Conservation (phyloP, 2,797 vertebrate species). For the Borostomias antarcticus region DNA sequence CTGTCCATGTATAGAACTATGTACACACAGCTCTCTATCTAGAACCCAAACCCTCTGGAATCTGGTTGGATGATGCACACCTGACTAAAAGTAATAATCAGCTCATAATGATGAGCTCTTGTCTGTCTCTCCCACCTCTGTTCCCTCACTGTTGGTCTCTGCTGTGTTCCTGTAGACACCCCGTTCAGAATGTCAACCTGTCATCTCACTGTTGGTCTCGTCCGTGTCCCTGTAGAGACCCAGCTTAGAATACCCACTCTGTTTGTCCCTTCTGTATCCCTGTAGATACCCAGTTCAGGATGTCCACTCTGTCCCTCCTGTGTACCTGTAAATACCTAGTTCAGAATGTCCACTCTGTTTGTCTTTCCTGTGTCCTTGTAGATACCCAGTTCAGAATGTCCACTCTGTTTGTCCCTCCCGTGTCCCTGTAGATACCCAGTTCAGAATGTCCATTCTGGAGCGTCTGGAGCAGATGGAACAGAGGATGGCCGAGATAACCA, state of each 20-base stretch:
- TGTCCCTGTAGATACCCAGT: constrained; percentile 89
- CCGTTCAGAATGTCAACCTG: too few species aligned
- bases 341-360: too few species aligned
- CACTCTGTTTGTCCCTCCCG: constrained; percentile 70
- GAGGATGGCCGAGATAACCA: constrained; percentile 98
- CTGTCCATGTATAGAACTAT: too few species aligned
- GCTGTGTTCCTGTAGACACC: too few species aligned
- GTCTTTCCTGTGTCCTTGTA: too few species aligned
- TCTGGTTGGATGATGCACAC: constrained; percentile 17
- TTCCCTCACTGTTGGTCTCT: too few species aligned
- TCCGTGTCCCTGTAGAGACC: constrained; percentile 87
- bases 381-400: constrained; percentile 99
- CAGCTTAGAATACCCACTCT: constrained; percentile 99
- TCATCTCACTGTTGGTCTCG: too few species aligned
- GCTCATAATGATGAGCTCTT: constrained; percentile 14
- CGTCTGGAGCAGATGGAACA: constrained; percentile 98
- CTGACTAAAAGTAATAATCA: constrained; percentile 8
- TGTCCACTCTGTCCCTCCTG: too few species aligned
- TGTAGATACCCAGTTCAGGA: too few species aligned
- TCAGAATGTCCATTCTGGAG: constrained; percentile 99
- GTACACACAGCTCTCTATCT: too few species aligned
- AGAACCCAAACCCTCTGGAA: constrained; percentile 29
- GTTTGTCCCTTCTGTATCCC: constrained; percentile 36
- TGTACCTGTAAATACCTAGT: too few species aligned
- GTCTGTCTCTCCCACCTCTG: neutral